A percentile compares a stretch with the other conserved stretches of the same genome.
Conservation (phyloP, 1,140 invertebrate species). For the Bombyx mandarina region DNA sequence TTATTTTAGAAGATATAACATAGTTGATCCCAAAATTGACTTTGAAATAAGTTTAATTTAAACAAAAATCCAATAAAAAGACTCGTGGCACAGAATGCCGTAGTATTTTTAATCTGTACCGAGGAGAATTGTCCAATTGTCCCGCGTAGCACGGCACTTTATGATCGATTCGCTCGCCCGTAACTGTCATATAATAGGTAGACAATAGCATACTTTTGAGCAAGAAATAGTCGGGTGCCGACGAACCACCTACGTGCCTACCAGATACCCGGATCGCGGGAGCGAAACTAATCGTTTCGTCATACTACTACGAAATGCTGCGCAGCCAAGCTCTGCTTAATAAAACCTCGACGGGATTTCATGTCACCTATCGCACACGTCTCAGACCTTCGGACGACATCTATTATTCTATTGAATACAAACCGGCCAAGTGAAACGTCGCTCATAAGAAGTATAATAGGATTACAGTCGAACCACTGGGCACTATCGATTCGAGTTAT, state of each 20-base stretch:
- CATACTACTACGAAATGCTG: constrained; percentile 56
- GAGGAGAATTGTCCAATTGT: constrained; percentile 54
- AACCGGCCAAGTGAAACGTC: constrained; percentile 21
- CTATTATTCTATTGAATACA: constrained; percentile 38
- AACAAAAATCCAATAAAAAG: too few relatives aligned
- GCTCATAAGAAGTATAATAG: constrained; percentile 29
- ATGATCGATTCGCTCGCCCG: constrained; percentile 37
- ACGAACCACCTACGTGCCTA: constrained; percentile 51
- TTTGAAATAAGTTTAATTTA: too few relatives aligned
- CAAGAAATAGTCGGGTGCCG: constrained; percentile 49
- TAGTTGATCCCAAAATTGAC: too few relatives aligned
- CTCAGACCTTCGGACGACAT: constrained; percentile 40
- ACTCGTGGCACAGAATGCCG: too few relatives aligned
- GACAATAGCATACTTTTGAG: constrained; percentile 38
- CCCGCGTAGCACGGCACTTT: constrained; percentile 33
- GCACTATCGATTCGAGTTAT: constrained; percentile 26
- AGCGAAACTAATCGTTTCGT: constrained; percentile 58
- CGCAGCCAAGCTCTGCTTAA: constrained; percentile 51
- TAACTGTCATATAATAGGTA: constrained; percentile 48
- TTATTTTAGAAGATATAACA: too few relatives aligned
- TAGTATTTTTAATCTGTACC: constrained; percentile 8
- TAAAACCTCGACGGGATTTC: constrained; percentile 59
- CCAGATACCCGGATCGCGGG: constrained; percentile 28
- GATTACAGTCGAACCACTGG: constrained; percentile 31
- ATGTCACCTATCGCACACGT: constrained; percentile 41